These are phyloP conservation scores for Drosophila nasuta DNA, from an alignment of 1,140 invertebrate species.

Conservation along the genomic window DNA sequence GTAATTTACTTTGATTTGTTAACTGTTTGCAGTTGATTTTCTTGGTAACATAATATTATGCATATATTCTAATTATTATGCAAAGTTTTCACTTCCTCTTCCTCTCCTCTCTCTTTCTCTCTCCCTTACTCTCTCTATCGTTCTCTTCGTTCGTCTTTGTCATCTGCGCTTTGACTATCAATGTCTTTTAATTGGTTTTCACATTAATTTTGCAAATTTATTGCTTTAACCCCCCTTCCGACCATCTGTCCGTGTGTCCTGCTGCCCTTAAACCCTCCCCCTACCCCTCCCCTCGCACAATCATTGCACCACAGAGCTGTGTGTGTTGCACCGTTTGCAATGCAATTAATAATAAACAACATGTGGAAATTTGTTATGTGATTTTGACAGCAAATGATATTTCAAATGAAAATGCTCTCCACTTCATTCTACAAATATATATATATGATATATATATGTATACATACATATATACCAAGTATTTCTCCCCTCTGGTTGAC, in stretches of 20 bases:
- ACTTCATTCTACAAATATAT: neutral
- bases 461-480: too few relatives aligned
- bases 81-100: neutral
- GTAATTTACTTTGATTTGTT: slow-evolving; percentile 44
- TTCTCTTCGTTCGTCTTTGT: slow-evolving; percentile 9
- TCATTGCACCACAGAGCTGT: too few relatives aligned
- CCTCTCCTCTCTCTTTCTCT: neutral
- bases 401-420: slow-evolving; percentile 18
- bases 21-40: slow-evolving; percentile 35
- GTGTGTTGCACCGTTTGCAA: neutral
- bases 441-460: too few relatives aligned
- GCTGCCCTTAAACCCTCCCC: neutral
- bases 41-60: slow-evolving; percentile 67
- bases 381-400: slow-evolving; percentile 41
- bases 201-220: slow-evolving; percentile 82
- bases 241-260: slow-evolving; percentile 11
- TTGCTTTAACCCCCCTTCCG: slow-evolving; percentile 38
- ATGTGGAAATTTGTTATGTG: slow-evolving; percentile 55
- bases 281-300: neutral
- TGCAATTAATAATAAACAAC: slow-evolving; percentile 79
- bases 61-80: slow-evolving; percentile 68
- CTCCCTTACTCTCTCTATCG: neutral
- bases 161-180: slow-evolving; percentile 41
- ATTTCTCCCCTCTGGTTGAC: slow-evolving; percentile 4
- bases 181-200: slow-evolving; percentile 82